Evolutionary conservation across 2,113 vertebrate genomes (phyloP).

Genomic region (Esox niger): DNA sequence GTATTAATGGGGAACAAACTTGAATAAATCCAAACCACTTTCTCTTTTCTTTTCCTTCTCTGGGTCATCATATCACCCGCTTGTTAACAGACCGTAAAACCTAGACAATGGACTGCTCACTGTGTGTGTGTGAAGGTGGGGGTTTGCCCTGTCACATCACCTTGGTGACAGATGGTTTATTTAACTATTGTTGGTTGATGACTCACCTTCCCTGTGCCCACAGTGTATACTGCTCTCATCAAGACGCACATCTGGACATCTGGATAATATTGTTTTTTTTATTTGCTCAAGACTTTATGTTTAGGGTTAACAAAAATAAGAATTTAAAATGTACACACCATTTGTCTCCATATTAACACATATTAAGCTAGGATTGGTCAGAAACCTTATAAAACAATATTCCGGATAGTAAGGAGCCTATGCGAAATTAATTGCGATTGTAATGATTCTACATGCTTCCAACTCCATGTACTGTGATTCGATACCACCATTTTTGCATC

Average conservation of each 20-base stretch:
- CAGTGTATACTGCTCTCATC: not conserved
- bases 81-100: slow-evolving; percentile 39
- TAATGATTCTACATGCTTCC: too few relatives aligned
- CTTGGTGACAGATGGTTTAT: slow-evolving; percentile 46
- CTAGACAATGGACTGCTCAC: slow-evolving; percentile 9
- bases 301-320: not conserved
- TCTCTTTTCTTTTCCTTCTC: too few relatives aligned
- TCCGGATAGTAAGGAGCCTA: not conserved
- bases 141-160: slow-evolving; percentile 48
- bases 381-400: too few relatives aligned
- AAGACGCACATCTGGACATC: not conserved
- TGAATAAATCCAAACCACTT: slow-evolving; percentile 47
- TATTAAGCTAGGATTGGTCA: too few relatives aligned
- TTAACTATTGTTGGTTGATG: slow-evolving; percentile 41
- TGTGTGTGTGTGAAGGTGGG: slow-evolving; percentile 30
- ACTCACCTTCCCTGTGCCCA: slow-evolving; percentile 32
- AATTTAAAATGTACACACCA: not conserved
- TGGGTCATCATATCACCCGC: slow-evolving; percentile 32
- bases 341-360: not conserved
- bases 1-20: slow-evolving; percentile 34
- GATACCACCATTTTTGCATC: too few relatives aligned
- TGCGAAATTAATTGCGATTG: not conserved
- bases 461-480: too few relatives aligned
- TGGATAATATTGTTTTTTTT: not conserved
- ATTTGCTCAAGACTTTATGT: not conserved